Evolutionary conservation across 1,140 invertebrate genomes (phyloP), one percentile per base, ranked within the genome.

Genomic region (Anastrepha ludens): DNA sequence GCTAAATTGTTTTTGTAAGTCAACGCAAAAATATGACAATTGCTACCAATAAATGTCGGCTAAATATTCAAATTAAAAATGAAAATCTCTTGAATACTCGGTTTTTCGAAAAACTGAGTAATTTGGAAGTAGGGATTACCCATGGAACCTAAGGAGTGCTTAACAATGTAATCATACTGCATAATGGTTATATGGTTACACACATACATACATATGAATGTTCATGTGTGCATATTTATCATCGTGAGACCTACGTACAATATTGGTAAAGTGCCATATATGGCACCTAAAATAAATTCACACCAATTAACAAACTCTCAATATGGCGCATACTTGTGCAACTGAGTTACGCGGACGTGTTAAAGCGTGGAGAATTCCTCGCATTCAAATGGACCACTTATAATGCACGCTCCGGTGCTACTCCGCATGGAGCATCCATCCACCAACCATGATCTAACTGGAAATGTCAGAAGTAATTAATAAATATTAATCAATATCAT

Each of bases 401-500:
- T 81, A 81, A 29, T 81, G 74, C 47, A 81, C 74, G 47, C 74
- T 81, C 47, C 47, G 55, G 74, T 81, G 74, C 47, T 20, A 17
- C 74, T 81, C 74, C 6, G 74, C 74, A 81, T 81, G 74, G 47
- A 81, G 47, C 47, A 81, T 81, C 17, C 17, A 81, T 81, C 74
- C 74, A 81, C 17, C 74, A 81, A 55, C 74, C 47, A 8, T 55
- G 50, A 29, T 55, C 47, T 55, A 55, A 81, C 44, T 81, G 47
- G 74, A 55, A 55, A 81, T 81, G 74, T 81, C 74, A 81, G 74
- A 81, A 81, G 74, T 58, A 81, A 81, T 81, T 81, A 81, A 81
- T 58, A 81, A 81, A 81, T 81, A 81, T 81, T 81, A 81, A 81
- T 81, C 74, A 81, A 81, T 81, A 81, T 81, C n/a, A 81, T 55